A percentile compares a stretch with the other conserved stretches of the same genome.
phyloP scores from a whole-genome alignment of 2,888 invertebrate species.

The Tetheella fluctuosa region DNA sequence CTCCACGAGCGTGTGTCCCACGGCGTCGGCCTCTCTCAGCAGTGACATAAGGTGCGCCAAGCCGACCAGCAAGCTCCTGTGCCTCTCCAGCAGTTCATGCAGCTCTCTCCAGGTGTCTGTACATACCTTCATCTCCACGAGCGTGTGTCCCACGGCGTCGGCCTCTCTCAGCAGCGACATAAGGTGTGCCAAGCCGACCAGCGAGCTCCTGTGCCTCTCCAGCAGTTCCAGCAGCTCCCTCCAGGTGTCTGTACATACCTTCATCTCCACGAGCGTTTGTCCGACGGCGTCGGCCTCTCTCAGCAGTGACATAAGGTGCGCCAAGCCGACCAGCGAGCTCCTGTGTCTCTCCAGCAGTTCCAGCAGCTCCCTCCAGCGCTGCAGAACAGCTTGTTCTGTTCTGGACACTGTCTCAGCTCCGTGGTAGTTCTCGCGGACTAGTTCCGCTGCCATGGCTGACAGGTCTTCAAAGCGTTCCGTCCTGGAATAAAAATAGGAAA shows the following conservation, averaged over 20 bases:
- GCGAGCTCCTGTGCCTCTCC: constrained; percentile 92
- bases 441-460: constrained; percentile 95
- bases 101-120: too few relatives aligned
- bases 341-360: constrained; percentile 93
- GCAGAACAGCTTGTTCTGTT: constrained; percentile 90
- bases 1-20: too few relatives aligned
- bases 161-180: too few relatives aligned
- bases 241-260: constrained; percentile 93
- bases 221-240: constrained; percentile 91
- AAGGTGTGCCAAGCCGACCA: too few relatives aligned
- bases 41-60: too few relatives aligned
- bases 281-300: constrained; percentile 96
- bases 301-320: constrained; percentile 93
- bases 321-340: constrained; percentile 89
- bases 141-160: too few relatives aligned
- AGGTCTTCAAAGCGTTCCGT: constrained; percentile 97
- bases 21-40: too few relatives aligned
- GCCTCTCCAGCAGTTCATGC: constrained; percentile 93
- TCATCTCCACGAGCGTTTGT: constrained; percentile 92
- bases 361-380: constrained; percentile 94
- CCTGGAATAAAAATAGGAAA: too few relatives aligned
- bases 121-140: too few relatives aligned
- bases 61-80: too few relatives aligned
- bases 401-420: constrained; percentile 90
- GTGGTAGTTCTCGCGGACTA: constrained; percentile 96